phyloP scores from a whole-genome alignment of 1,140 invertebrate genomes.

The Drosophila jambulina region DNA sequence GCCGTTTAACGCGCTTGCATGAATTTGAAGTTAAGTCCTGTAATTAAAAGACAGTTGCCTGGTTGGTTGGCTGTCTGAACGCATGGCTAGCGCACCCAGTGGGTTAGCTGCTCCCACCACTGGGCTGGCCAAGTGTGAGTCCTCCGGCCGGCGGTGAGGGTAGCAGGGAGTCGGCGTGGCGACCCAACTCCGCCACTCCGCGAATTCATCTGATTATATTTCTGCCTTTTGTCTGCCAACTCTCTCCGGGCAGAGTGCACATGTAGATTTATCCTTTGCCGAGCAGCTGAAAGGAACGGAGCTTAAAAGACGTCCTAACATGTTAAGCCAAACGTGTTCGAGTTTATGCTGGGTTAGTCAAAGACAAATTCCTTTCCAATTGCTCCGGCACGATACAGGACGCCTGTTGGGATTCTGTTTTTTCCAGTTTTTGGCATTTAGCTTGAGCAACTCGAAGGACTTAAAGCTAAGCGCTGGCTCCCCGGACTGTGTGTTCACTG shows the following conservation, averaged over 20 bases:
- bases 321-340: conserved; percentile 76
- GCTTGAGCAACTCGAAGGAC: conserved; percentile 4
- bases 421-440: conserved; percentile 18
- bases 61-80: conserved; percentile 40
- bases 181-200: neutral
- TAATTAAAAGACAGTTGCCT: conserved; percentile 75
- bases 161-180: conserved; percentile 28
- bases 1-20: conserved; percentile 55
- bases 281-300: conserved; percentile 48
- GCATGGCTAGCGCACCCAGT: conserved; percentile 23
- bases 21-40: conserved; percentile 56
- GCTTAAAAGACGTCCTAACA: conserved; percentile 63
- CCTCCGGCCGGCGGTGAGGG: conserved; percentile 12
- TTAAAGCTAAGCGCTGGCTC: conserved; percentile 9
- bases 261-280: conserved; percentile 21
- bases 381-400: conserved; percentile 28
- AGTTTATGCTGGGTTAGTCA: conserved; percentile 76
- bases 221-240: conserved; percentile 11
- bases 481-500: conserved; percentile 2
- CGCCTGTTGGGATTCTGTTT: neutral
- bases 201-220: conserved; percentile 33
- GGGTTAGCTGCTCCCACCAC: neutral
- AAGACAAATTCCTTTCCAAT: conserved; percentile 66
- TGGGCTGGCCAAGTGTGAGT: conserved; percentile 12
- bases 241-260: conserved; percentile 7